phyloP scores from a whole-genome alignment of 2,888 invertebrate species.

The Acronicta psi region DNA sequence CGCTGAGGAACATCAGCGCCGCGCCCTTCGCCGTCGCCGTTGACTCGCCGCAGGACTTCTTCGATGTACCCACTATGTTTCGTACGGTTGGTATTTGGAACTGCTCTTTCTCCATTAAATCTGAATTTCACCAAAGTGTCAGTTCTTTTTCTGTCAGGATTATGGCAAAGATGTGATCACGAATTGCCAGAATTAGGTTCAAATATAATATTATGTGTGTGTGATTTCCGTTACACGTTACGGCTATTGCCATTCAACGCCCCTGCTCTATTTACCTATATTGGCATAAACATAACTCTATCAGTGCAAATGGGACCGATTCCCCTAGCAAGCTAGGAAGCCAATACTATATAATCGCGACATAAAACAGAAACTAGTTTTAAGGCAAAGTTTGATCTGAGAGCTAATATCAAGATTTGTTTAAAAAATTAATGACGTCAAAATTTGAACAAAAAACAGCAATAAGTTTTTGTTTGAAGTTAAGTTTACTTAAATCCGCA shows the following conservation, averaged over 20 bases:
- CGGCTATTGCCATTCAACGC: conserved; percentile 29
- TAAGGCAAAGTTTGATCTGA: too few species aligned
- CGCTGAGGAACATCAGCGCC: conserved; percentile 94
- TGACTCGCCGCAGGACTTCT: conserved; percentile 94
- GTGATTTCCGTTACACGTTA: conserved; percentile 18
- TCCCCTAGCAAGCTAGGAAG: conserved; percentile 10
- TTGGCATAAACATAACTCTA: conserved; percentile 25
- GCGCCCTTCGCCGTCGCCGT: conserved; percentile 94
- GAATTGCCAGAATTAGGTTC: neutral
- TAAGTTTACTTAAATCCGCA: too few species aligned
- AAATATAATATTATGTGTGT: conserved; percentile 6
- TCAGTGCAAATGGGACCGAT: conserved; percentile 6
- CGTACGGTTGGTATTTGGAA: conserved; percentile 91
- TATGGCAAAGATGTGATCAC: neutral
- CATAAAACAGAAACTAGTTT: too few species aligned
- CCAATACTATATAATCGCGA: too few species aligned
- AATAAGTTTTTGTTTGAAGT: too few species aligned
- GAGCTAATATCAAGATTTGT: too few species aligned
- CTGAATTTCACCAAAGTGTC: neutral
- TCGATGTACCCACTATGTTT: conserved; percentile 95
- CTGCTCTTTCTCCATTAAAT: neutral
- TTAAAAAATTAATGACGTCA: too few species aligned
- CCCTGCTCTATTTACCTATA: conserved; percentile 47
- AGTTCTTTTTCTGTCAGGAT: neutral
- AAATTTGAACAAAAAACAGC: too few species aligned